A percentile compares a stretch with the other conserved stretches of the same genome.
These are phyloP conservation scores for Patella vulgata DNA, from an alignment of 1,140 invertebrate genomes.

Conservation along the genomic window DNA sequence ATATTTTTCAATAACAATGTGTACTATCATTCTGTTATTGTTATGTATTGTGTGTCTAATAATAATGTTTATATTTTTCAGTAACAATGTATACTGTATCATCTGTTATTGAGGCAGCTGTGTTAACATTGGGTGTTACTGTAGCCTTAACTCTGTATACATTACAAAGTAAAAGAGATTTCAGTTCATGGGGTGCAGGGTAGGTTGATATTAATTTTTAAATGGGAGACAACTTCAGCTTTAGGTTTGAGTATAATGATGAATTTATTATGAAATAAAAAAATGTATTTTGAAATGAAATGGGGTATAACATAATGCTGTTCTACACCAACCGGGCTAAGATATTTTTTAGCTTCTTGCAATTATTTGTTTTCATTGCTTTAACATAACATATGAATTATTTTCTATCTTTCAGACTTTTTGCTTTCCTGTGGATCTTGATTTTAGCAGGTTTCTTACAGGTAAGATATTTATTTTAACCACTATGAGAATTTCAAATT, in stretches of 20 bases:
- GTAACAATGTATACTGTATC: slow-evolving; percentile 78
- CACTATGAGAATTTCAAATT: no score
- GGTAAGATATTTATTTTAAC: no score
- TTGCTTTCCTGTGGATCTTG: slow-evolving; percentile 76
- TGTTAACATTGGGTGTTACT: slow-evolving; percentile 79
- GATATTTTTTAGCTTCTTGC: no score
- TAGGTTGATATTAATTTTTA: slow-evolving; percentile 71
- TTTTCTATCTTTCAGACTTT: slow-evolving; percentile 74
- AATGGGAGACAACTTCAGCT: no score
- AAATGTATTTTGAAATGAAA: no score
- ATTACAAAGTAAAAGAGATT: slow-evolving; percentile 84
- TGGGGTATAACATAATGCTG: not conserved
- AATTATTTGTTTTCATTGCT: no score
- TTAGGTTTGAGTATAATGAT: not conserved
- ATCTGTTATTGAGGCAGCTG: slow-evolving; percentile 80
- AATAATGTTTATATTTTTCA: slow-evolving; percentile 42
- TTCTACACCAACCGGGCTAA: no score
- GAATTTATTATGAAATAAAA: no score
- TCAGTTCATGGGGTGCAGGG: slow-evolving; percentile 79
- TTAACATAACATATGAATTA: no score
- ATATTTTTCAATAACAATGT: no score
- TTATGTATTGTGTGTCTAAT: no score
- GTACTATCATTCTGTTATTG: no score
- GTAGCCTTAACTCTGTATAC: slow-evolving; percentile 79
- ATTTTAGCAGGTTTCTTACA: slow-evolving; percentile 75